These are phyloP conservation scores for Drosophila paramelanica DNA, from an alignment of 2,888 invertebrate genomes.

Conservation along the genomic window DNA sequence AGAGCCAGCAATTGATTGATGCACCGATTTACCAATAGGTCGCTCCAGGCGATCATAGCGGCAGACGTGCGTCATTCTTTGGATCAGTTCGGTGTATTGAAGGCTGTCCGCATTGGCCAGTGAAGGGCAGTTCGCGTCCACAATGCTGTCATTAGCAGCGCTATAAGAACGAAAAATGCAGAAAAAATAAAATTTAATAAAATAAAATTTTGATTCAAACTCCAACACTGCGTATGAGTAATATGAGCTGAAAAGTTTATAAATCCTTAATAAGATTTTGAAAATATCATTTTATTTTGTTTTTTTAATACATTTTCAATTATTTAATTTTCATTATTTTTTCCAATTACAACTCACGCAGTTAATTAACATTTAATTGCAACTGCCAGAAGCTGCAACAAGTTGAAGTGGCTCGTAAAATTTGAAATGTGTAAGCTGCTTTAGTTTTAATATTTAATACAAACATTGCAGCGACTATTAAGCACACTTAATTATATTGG, in stretches of 20 bases:
- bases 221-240: slow-evolving; percentile 17
- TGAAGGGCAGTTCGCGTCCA: slow-evolving; percentile 79
- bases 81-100: slow-evolving; percentile 83
- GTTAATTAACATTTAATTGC: slow-evolving; percentile 18
- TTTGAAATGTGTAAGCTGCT: neutral
- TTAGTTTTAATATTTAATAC: slow-evolving; percentile 1
- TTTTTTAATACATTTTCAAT: too few relatives aligned
- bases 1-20: fast-evolving
- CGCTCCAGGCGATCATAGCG: slow-evolving; percentile 83
- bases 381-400: slow-evolving; percentile 15
- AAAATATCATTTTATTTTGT: too few relatives aligned
- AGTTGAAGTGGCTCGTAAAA: slow-evolving; percentile 5
- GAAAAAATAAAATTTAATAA: too few relatives aligned
- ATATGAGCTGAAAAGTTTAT: neutral
- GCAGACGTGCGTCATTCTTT: slow-evolving; percentile 83
- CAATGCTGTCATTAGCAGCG: slow-evolving; percentile 44
- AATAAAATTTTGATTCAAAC: neutral
- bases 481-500: slow-evolving; percentile 14
- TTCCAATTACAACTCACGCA: neutral
- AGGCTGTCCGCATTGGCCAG: slow-evolving; percentile 77
- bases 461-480: slow-evolving; percentile 11
- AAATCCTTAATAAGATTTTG: neutral
- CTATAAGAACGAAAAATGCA: slow-evolving; percentile 22
- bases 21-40: slow-evolving; percentile 72
- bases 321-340: slow-evolving; percentile 1